Base-by-base conservation (phyloP, 2,888 invertebrate genomes). In the Eupithecia vulgata region DNA sequence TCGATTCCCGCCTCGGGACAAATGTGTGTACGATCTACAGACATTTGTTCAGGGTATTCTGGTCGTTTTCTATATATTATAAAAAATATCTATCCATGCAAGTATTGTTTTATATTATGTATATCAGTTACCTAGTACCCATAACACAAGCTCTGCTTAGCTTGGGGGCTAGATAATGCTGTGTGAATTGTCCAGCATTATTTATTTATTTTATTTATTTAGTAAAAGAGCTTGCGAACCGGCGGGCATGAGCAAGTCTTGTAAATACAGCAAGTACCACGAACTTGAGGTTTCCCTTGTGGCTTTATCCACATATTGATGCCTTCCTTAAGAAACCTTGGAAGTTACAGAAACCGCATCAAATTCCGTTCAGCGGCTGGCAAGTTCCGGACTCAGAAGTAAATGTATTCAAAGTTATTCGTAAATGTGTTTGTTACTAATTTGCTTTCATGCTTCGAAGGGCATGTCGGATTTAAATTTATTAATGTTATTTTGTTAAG, bases 341-440 rank as follows among this genome's bases (percentile, higher is more conserved):
- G n/a, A 71, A 67, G 71, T 67, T 48, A 40, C 48, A 17, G 67
- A 66, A 66, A 71, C 71, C 71, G 61, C 71, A 71, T 67, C 62
- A 52, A 35, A 71, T 67, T 71, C 71, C 67, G 67, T 61, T 45
- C 71, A 71, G 71, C 15, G 61, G 67, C 48, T 71, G 64, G 21
- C 37, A 13, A 37, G 61, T 59, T 66, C 66, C 71, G 66, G 61
- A 17, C 30, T 61, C 17, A 1, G 17, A 61, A 61, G 17, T 34
- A 25, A 57, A 57, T 57, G 57, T 57, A 57, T 57, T 57, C 57
- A 10, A 57, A 57, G 25, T 57, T 57, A 57, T 57, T 25, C 57
- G 13, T 25, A 13, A 30, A 61, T 30, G 61, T 61, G 61, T 12
- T 25, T 12, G 57, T 25, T 57, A 57, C 57, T 57, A 25, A 57